Evolutionary conservation across 2,113 vertebrate genomes (phyloP), one percentile per base, ranked within the genome.

Genomic region (human (Homo sapiens)): DNA sequence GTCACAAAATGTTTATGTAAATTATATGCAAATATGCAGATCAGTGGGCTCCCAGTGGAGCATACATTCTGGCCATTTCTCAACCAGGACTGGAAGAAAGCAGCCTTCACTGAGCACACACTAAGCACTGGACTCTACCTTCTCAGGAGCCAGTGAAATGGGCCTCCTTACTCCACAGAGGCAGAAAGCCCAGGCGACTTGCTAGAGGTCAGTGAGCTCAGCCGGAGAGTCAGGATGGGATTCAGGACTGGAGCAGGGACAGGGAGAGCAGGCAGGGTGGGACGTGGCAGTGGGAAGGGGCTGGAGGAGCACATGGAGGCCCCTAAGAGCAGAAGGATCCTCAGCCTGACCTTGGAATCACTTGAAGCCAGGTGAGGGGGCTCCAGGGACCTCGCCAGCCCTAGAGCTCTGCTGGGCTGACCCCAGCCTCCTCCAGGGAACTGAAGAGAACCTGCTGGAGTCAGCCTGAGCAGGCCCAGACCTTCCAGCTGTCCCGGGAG

Each of bases 21-120:
- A 97, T 92, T 2, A 93, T 7, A 86, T 70, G n/a, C 75, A 95
- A 90, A 22, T 14, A 82, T 40, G 83, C 78, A 93, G 73, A 64
- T 86, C 35, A 12, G 16, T 0, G 27, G 66, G 38, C n/a, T 86
- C 40, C 81, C 43, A 43, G 43, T 0, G 32, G 35, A 57, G 20
- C 82, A 32, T 45, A 8, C 23, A 4, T 70, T 61, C 83, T 32
- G 20, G 48, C 55, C 45, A 40, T 87, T 45, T 55, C 4, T 70
- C n/a, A 40, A 52, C 43, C 40, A 92, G 59, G 5, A 40, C 59
- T 13, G 72, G 43, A 32, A 38, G 17, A 5, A 43, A 35, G 32
- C 3, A 35, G 79, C 32, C 4, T 12, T 64, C 27, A 11, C 79
- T 18, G 32, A 55, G 43, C 40, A 55, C n/a, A 55, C n/a, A 64